A percentile compares a stretch with the other conserved stretches of the same genome.
Evolutionary conservation across 2,888 invertebrate genomes (phyloP).

Genomic region (Macrostomum cliftonense): DNA sequence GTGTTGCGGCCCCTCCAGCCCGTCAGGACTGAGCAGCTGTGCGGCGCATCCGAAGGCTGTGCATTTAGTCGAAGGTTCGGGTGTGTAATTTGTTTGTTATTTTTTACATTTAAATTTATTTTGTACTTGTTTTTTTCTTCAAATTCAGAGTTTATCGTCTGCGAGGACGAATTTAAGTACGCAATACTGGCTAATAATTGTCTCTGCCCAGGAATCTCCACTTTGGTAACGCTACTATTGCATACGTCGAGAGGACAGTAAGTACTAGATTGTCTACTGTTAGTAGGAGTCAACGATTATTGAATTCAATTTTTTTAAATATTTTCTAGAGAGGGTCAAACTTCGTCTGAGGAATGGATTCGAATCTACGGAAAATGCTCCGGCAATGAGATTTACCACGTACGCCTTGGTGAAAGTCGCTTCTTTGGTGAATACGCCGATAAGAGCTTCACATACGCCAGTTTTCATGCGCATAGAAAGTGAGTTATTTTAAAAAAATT

Average conservation of each 20-base stretch:
- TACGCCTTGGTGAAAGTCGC: constrained; percentile 72
- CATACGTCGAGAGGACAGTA: constrained; percentile 95
- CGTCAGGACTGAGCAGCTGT: no score
- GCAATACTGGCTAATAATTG: constrained; percentile 92
- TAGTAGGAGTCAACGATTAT: no score
- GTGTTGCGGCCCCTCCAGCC: no score
- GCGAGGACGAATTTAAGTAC: constrained; percentile 97
- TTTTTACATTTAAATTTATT: no score
- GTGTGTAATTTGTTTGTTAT: no score
- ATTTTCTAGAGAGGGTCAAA: constrained; percentile 61
- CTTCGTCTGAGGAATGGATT: constrained; percentile 92
- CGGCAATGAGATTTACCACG: constrained; percentile 97
- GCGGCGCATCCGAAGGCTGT: no score
- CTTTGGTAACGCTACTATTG: constrained; percentile 74
- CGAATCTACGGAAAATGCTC: constrained; percentile 91
- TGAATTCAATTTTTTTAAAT: no score
- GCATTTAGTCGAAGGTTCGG: no score
- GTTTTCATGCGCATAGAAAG: constrained; percentile 95
- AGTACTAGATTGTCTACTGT: constrained; percentile 37
- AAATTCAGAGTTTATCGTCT: constrained; percentile 67
- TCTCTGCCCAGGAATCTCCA: constrained; percentile 88
- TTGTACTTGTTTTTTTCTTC: no score
- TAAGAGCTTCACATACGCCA: constrained; percentile 93
- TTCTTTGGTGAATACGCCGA: constrained; percentile 97
- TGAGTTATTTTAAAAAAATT: no score